These are phyloP conservation scores for Zygogramma bicolorata DNA, from an alignment of 2,888 invertebrate species.

Conservation along the genomic window DNA sequence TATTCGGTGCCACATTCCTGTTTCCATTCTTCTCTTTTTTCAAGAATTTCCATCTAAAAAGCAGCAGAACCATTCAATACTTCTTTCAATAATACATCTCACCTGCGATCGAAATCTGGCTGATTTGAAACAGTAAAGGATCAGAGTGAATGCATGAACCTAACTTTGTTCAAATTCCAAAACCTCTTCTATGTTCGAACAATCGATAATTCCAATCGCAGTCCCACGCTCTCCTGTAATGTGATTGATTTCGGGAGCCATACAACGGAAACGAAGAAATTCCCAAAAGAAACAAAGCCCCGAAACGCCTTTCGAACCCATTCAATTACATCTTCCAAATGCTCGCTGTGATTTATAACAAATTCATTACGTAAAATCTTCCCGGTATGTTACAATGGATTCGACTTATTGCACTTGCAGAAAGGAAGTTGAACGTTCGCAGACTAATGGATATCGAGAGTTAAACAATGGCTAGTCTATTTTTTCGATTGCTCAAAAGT, in stretches of 20 bases:
- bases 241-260: conserved; percentile 2
- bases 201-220: neutral
- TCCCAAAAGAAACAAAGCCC: conserved; percentile 13
- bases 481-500: conserved; percentile 25
- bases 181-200: neutral
- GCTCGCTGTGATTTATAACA: conserved; percentile 23
- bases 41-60: no score
- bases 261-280: neutral
- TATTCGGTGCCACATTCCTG: no score
- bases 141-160: no score
- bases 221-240: neutral
- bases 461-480: conserved; percentile 20
- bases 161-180: neutral
- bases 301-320: conserved; percentile 21
- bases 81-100: no score
- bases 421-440: conserved; percentile 7
- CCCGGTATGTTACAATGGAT: conserved; percentile 23
- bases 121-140: neutral
- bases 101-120: neutral
- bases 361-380: conserved; percentile 26
- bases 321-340: conserved; percentile 16
- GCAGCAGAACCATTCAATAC: no score
- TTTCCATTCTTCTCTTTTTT: no score
- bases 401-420: conserved; percentile 15
- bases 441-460: conserved; percentile 22